A percentile compares a stretch with the other conserved stretches of the same genome.
These are phyloP conservation scores for Drosophila eohydei DNA, from an alignment of 2,888 invertebrate species.

Conservation along the genomic window DNA sequence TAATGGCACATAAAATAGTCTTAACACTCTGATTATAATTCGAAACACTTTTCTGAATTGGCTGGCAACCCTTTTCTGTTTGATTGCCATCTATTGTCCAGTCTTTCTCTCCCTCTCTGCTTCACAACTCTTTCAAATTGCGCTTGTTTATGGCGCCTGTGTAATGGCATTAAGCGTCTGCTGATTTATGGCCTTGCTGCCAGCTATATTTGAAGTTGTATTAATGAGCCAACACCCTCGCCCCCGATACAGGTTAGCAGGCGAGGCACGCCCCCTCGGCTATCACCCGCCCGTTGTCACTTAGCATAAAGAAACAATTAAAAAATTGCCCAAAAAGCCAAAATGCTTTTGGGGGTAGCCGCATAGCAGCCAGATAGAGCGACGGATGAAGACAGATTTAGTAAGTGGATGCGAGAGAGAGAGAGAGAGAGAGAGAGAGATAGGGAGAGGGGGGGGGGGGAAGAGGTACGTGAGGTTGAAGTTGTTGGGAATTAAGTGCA, in stretches of 20 bases:
- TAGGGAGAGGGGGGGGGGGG: neutral
- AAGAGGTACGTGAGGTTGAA: conserved; percentile 12
- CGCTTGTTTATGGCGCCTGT: conserved; percentile 20
- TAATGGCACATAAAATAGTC: conserved; percentile 5
- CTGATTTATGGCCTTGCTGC: conserved; percentile 69
- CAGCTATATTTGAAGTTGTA: conserved; percentile 66
- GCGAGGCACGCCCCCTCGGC: neutral
- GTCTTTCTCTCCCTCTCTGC: neutral
- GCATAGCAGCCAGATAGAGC: conserved; percentile 60
- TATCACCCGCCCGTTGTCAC: conserved; percentile 59
- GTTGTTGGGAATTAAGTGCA: conserved; percentile 67
- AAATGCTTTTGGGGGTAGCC: conserved; percentile 80
- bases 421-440: conserved; percentile 8
- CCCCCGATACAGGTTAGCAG: neutral
- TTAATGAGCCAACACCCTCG: conserved; percentile 54
- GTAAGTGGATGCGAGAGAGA: neutral
- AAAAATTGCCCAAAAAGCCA: conserved; percentile 74
- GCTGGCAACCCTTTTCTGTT: conserved; percentile 1
- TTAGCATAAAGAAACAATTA: conserved; percentile 84
- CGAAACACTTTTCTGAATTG: conserved; percentile 2
- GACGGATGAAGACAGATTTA: conserved; percentile 22
- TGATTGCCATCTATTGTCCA: neutral
- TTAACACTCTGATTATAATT: conserved; percentile 4
- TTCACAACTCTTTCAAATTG: conserved; percentile 8
- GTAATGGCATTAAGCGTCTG: conserved; percentile 62